Base-by-base conservation (phyloP, 2,113 vertebrate genomes). In the Apistogramma diplotaenia region DNA sequence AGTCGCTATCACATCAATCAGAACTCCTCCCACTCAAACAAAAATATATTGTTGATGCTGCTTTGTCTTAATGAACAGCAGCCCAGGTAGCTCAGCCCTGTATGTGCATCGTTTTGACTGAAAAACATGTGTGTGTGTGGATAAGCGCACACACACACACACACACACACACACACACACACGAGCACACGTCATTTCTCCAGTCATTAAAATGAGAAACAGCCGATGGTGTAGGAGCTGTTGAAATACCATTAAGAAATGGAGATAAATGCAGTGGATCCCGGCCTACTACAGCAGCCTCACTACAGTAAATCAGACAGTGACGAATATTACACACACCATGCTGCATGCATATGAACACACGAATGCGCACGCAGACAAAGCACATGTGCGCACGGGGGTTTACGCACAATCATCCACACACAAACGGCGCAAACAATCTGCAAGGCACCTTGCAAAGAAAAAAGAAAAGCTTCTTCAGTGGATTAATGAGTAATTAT, bases 171-270 rank as follows among this genome's bases (percentile, higher is more conserved):
- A 51, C 70, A 81, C 58, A 67, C 57, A 65, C 79, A 60, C 25
- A 53, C 55, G 71, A 76, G 58, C 57, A 60, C 74, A n/a, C 89
- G 84, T 90, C 87, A 88, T 93, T 94, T 93, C 90, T 91, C 82
- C 81, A 85, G 89, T 93, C 94, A 95, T 95, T 96, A 95, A 95
- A 95, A 95, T 95, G 95, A 96, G 94, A 90, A 95, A 95, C 80
- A 91, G 92, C 91, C 89, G 84, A 85, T 89, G 94, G 87, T 92
- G 92, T 86, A 56, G 93, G 83, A 91, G 94, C 93, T 94, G 94
- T 94, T 94, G 95, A 96, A 94, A 95, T 86, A 94, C 93, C 94
- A 95, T 96, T 95, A 96, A 92, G 93, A 95, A 94, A 96, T 95
- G 92, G 93, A 96, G 95, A 96, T 91, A 95, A 94, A 96, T 96